Base-by-base conservation (phyloP, 2,888 invertebrate species). In the Oligia latruncula region DNA sequence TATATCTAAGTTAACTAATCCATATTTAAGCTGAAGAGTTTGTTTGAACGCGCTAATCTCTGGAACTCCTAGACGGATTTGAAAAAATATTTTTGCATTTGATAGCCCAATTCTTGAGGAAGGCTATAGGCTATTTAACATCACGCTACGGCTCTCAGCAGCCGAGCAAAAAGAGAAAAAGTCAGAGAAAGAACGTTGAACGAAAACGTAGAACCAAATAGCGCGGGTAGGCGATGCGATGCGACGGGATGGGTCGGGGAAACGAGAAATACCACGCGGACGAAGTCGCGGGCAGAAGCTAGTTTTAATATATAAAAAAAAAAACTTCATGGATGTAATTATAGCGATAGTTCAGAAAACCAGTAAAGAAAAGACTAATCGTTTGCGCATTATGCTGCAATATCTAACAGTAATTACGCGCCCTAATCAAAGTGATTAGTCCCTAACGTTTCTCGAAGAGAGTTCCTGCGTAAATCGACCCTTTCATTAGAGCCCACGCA, bases 401-500 rank as follows among this genome's bases (percentile, higher is more conserved):
- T 84, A 74, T 75, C 66, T 70, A 83, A 87, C 81, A 82, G 82
- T 87, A 89, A 90, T 90, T 87, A 86, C 81, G 71, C 62, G 75
- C 78, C 88, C 80, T 87, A 89, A 87, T 89, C 78, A 87, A 84
- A 86, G 83, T 87, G 84, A 88, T 88, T 86, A 83, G 71, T 79
- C 77, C 67, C 62, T 71, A 81, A 77, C 74, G 83, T 81, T 82
- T 67, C 82, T 80, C 74, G 74, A 60, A 68, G 79, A 77, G 83
- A 82, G 80, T 80, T 75, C 76, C 83, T 77, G 74, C 81, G 85
- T 83, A 88, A 90, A 90, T 89, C 87, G 86, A 80, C 73, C 88
- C 85, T 89, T 83, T 82, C 88, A 90, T 91, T 89, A 87, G 65
- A 81, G 55, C 83, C 84, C 88, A 90, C 90, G 85, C 87, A 88